Evolutionary conservation across 2,797 vertebrate species (phyloP), one percentile per base, ranked within the genome.

Genomic region (Gymnoscopelus microlampas): DNA sequence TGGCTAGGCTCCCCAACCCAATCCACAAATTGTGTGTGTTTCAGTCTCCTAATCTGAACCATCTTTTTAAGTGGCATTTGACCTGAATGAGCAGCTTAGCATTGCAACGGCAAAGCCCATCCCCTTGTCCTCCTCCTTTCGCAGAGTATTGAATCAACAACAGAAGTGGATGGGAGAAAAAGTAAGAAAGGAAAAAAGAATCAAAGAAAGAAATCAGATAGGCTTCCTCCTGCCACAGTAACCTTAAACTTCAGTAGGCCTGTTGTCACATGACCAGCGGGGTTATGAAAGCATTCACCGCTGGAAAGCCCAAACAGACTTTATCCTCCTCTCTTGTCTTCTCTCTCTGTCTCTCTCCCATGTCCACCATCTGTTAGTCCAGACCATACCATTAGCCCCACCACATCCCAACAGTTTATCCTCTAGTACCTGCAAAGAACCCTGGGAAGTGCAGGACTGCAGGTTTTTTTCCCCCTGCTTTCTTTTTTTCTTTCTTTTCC

Each of bases 11-110:
- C 13, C 12, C 14, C 14, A 7, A n/a, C 2, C 26, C 54, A 56
- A 29, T 56, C 9, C 53, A 55, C 56, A 58, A 69, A n/a, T 53
- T 57, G 59, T 50, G 32, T 64, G 12, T 59, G 76, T 75, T 53
- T 72, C 56, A 11, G 54, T 73, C 14, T 10, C 12, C 69, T 92
- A 89, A 90, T 91, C 84, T 81, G 51, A 63, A 26, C 77, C 84
- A 77, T 91, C 73, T 81, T 87, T 89, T 63, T 77, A 80, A 85
- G 70, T 90, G 81, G 55, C 73, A 69, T 89, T 88, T 91, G 87
- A 89, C 83, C 84, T 15, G 71, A 82, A 80, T 79, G 87, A 88
- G 74, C 80, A 80, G 85, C 86, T 90, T 89, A 90, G 73, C 66
- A 76, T 67, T 68, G 82, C 44, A 69, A 12, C 39, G 78, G 50